phyloP scores from a whole-genome alignment of 2,113 vertebrate genomes.

The Uropsilus gracilis region DNA sequence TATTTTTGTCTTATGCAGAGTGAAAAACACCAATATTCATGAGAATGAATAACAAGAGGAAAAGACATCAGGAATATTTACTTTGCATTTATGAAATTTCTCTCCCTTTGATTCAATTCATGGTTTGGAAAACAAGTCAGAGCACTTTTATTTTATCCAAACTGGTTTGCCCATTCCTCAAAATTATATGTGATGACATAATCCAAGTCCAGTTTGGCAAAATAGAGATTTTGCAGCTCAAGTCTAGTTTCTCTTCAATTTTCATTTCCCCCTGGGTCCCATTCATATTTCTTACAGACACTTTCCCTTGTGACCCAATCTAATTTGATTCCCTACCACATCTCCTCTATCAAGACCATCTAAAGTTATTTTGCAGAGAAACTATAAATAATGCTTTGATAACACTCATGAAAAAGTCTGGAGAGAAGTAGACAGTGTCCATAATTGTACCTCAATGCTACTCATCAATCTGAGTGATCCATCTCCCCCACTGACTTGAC shows the following conservation, averaged over 20 bases:
- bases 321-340: slow-evolving; percentile 59
- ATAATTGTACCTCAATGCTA: background rate
- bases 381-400: slow-evolving; percentile 70
- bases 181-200: slow-evolving; percentile 72
- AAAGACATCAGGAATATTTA: slow-evolving; percentile 12
- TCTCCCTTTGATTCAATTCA: background rate
- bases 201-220: slow-evolving; percentile 57
- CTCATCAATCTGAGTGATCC: background rate
- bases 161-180: slow-evolving; percentile 55
- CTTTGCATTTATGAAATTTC: slow-evolving; percentile 52
- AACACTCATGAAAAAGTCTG: background rate
- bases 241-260: slow-evolving; percentile 67
- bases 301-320: slow-evolving; percentile 72
- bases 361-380: slow-evolving; percentile 68
- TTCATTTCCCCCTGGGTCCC: slow-evolving; percentile 56
- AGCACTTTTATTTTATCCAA: slow-evolving; percentile 51
- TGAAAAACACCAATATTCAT: background rate
- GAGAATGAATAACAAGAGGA: background rate
- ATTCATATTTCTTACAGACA: slow-evolving; percentile 71
- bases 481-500: background rate
- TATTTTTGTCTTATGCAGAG: slow-evolving; percentile 30
- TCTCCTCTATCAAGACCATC: slow-evolving; percentile 60
- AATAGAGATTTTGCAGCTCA: slow-evolving; percentile 8
- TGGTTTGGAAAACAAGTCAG: slow-evolving; percentile 34
- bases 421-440: background rate